Evolutionary conservation across 2,888 invertebrate species (phyloP).

Genomic region (Euclidia mi): DNA sequence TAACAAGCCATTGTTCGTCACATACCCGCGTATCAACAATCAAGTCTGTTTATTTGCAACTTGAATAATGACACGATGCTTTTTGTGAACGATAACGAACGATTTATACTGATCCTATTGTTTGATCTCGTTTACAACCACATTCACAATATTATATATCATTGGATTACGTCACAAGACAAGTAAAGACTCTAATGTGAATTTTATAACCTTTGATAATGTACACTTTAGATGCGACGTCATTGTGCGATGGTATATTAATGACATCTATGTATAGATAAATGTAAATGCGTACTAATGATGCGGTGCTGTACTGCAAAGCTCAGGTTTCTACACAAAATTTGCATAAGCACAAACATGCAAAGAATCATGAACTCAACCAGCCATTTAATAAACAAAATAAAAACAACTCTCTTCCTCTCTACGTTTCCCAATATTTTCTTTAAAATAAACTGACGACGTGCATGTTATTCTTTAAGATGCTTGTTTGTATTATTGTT

Average conservation of each 20-base stretch:
- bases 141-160: constrained; percentile 19
- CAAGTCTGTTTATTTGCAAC: constrained; percentile 53
- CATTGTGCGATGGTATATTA: constrained; percentile 24
- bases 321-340: too few species aligned
- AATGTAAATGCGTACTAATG: background rate
- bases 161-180: constrained; percentile 33
- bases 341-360: too few species aligned
- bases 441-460: background rate
- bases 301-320: too few species aligned
- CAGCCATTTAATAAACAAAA: too few species aligned
- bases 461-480: too few species aligned
- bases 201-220: constrained; percentile 41
- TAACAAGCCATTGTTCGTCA: constrained; percentile 80
- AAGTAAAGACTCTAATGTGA: constrained; percentile 25
- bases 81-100: constrained; percentile 33
- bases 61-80: constrained; percentile 33
- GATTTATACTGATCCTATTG: constrained; percentile 37
- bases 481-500: background rate
- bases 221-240: constrained; percentile 19
- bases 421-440: too few species aligned
- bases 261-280: constrained; percentile 8
- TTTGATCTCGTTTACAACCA: constrained; percentile 42
- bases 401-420: too few species aligned
- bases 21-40: constrained; percentile 58
- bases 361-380: too few species aligned